phyloP scores from a whole-genome alignment of 2,113 vertebrate species.

The Zosterops borbonicus region DNA sequence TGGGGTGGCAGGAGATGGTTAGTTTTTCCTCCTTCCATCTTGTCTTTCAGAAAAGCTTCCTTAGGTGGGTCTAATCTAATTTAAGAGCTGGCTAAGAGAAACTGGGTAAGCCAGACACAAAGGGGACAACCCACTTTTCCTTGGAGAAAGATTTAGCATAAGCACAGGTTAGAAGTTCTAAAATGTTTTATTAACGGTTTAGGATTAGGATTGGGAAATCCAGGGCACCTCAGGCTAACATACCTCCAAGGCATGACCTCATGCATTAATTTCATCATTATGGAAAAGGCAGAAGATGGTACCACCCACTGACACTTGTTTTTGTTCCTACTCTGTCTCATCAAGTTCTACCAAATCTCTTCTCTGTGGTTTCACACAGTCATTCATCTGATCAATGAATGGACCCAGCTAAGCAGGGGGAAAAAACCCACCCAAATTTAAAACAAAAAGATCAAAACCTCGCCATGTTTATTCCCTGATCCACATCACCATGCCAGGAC shows the following conservation, averaged over 20 bases:
- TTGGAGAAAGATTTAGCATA: neutral
- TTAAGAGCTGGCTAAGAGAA: neutral
- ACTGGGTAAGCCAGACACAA: neutral
- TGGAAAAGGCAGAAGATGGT: neutral
- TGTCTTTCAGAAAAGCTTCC: neutral
- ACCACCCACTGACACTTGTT: neutral
- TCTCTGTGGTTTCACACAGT: neutral
- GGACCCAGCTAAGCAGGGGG: neutral
- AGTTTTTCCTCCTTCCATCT: neutral
- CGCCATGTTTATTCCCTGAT: neutral
- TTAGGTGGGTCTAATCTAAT: neutral
- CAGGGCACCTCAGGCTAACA: neutral
- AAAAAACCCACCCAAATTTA: accelerated
- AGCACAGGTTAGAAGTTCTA: neutral
- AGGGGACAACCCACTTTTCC: neutral
- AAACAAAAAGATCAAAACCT: neutral
- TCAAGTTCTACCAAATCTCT: neutral
- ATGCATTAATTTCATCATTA: neutral
- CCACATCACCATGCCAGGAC: neutral
- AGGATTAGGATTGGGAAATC: neutral
- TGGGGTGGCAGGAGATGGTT: neutral
- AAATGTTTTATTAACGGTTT: neutral
- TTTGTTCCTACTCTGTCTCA: neutral
- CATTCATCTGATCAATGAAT: neutral
- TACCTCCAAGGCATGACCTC: neutral